phyloP scores from a whole-genome alignment of 2,797 vertebrate species.

The Oryzias dopingdopingensis region DNA sequence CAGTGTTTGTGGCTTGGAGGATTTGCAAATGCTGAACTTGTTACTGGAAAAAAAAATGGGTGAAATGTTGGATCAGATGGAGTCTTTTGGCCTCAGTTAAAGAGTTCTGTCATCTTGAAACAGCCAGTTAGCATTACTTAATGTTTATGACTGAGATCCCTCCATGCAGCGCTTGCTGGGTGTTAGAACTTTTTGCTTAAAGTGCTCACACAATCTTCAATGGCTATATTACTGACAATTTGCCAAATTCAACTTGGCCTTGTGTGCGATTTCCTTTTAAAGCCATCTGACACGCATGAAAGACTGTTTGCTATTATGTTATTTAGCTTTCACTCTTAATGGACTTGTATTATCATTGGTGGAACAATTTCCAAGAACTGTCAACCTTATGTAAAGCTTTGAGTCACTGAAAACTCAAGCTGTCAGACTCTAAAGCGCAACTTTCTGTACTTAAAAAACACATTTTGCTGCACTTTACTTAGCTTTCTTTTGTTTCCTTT shows the following conservation, averaged over 20 bases:
- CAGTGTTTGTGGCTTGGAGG: slow-evolving; percentile 16
- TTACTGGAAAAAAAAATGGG: slow-evolving; percentile 27
- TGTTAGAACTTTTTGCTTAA: slow-evolving; percentile 57
- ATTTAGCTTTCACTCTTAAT: slow-evolving; percentile 21
- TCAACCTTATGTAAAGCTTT: slow-evolving; percentile 24
- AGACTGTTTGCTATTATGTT: slow-evolving; percentile 5
- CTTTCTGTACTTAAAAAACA: not conserved
- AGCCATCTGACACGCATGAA: slow-evolving; percentile 25
- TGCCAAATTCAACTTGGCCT: slow-evolving; percentile 44
- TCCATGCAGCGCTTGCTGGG: slow-evolving; percentile 49
- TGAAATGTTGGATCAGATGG: slow-evolving; percentile 61
- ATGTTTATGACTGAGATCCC: slow-evolving; percentile 67
- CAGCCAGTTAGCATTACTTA: slow-evolving; percentile 72
- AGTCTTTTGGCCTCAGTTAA: slow-evolving; percentile 59
- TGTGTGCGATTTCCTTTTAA: slow-evolving; percentile 16
- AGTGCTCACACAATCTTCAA: slow-evolving; percentile 49
- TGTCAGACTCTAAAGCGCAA: not conserved
- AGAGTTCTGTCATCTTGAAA: slow-evolving; percentile 68
- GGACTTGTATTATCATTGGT: slow-evolving; percentile 7
- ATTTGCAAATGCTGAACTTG: slow-evolving; percentile 16
- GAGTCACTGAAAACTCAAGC: slow-evolving; percentile 2
- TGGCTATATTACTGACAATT: slow-evolving; percentile 34
- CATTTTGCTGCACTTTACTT: slow-evolving; percentile 2
- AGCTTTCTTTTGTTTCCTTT: not conserved
- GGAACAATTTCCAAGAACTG: slow-evolving; percentile 12